Base-by-base conservation (phyloP, 2,113 vertebrate genomes). In the Varanus salvator region DNA sequence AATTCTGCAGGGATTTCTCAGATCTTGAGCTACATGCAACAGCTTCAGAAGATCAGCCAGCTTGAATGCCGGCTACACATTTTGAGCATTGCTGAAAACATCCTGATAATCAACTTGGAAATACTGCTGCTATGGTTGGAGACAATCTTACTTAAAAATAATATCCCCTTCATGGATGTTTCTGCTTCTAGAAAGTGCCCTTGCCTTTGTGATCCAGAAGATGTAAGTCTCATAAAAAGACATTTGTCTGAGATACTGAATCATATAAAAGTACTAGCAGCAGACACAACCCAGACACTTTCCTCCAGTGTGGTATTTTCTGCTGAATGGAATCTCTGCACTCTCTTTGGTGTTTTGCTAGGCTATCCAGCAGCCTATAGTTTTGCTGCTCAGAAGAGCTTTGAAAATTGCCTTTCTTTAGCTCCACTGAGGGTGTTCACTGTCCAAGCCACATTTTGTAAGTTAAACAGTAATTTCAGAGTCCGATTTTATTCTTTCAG, bases 401-500 rank as follows among this genome's bases (percentile, higher is more conserved):
- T 96, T 60, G 96, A 98, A 87, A 99, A 99, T 95, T 99, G 99
- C 90, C 93, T 99, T 94, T 97, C 97, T 1, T 94, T 98, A 96
- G 97, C 95, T 0, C 98, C 98, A 1, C 97, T 99, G 85, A 93
- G 93, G 44, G 97, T 98, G 50, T 98, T 97, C 77, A 97, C 96
- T 0, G 98, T 94, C 44, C 96, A 17, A 66, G 97, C 96, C 1
- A 95, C 92, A 6, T 98, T 97, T 96, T 93, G 93, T 72, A 92
- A 94, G 31, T 95, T 97, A 12, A 66, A 71, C 27, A 64, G 83
- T 0, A 92, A 94, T 27, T 96, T 97, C 74, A 88, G 78, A 44
- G 94, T 97, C 72, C 96, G 90, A 84, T 96, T 99, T 31, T 99
- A 96, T 92, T 99, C 99, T 54, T 99, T 99, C 95, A 99, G 98